phyloP scores from a whole-genome alignment of 2,888 invertebrate genomes.

The Drosophila greeni region DNA sequence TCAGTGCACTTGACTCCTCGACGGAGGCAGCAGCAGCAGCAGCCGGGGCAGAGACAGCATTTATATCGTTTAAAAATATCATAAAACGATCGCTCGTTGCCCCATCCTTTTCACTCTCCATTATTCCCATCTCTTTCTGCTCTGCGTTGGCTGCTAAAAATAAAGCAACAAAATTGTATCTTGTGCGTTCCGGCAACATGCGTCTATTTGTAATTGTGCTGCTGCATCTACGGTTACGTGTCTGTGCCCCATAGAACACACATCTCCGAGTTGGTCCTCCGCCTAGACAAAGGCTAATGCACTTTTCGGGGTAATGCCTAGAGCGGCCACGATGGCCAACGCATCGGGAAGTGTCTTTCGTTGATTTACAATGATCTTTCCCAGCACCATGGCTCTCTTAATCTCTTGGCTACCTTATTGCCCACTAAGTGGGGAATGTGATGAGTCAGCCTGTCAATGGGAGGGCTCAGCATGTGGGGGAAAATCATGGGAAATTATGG shows the following conservation, averaged over 20 bases:
- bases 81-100: constrained; percentile 49
- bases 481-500: neutral
- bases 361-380: constrained; percentile 39
- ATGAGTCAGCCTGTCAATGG: constrained; percentile 31
- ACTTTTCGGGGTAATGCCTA: constrained; percentile 32
- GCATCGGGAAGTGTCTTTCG: constrained; percentile 55
- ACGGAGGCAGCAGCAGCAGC: constrained; percentile 2
- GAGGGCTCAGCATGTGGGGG: constrained; percentile 17
- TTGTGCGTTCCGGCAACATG: constrained; percentile 45
- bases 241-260: constrained; percentile 23
- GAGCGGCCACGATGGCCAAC: constrained; percentile 58
- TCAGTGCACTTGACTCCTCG: constrained; percentile 67
- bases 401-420: constrained; percentile 50
- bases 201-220: constrained; percentile 21
- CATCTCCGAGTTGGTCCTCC: constrained; percentile 58
- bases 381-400: constrained; percentile 18
- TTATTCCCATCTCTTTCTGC: constrained; percentile 32
- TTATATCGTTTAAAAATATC: constrained; percentile 70
- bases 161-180: constrained; percentile 29
- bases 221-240: constrained; percentile 61
- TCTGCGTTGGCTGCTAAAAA: constrained; percentile 66
- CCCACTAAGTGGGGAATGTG: constrained; percentile 56
- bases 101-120: constrained; percentile 6
- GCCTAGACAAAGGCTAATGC: constrained; percentile 66
- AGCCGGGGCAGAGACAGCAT: constrained; percentile 50